These are phyloP conservation scores for Aporophyla lueneburgensis DNA, from an alignment of 2,888 invertebrate genomes.

Conservation along the genomic window DNA sequence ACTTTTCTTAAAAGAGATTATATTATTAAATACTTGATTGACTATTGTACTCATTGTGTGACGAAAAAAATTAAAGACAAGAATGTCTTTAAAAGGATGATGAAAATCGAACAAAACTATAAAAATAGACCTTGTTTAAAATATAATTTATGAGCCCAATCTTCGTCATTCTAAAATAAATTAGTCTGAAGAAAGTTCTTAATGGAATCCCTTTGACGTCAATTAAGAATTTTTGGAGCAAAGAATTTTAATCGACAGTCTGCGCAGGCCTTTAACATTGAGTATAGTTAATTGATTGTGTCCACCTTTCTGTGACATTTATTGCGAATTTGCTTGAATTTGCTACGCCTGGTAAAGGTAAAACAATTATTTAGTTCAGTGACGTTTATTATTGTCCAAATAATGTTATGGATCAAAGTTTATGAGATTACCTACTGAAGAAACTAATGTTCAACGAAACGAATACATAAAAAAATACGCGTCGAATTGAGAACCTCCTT, in stretches of 20 bases:
- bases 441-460: background rate
- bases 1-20: too few species aligned
- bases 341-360: background rate
- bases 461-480: background rate
- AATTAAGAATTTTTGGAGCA: slow-evolving; percentile 14
- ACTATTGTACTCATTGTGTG: background rate
- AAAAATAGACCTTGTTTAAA: background rate
- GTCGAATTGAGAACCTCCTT: background rate
- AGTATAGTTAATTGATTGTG: slow-evolving; percentile 23
- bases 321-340: slow-evolving; percentile 14
- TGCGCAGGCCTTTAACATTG: slow-evolving; percentile 3
- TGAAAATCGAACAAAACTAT: background rate
- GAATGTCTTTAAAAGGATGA: too few species aligned
- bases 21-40: background rate
- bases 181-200: background rate
- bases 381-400: background rate
- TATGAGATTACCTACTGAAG: background rate
- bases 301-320: slow-evolving; percentile 2
- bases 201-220: slow-evolving; percentile 16
- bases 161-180: background rate
- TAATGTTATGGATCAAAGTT: too few species aligned
- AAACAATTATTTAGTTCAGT: background rate
- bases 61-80: too few species aligned
- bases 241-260: slow-evolving; percentile 24
- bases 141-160: background rate